phyloP scores from a whole-genome alignment of 2,888 invertebrate species.

The Hypselothyrea guttata region DNA sequence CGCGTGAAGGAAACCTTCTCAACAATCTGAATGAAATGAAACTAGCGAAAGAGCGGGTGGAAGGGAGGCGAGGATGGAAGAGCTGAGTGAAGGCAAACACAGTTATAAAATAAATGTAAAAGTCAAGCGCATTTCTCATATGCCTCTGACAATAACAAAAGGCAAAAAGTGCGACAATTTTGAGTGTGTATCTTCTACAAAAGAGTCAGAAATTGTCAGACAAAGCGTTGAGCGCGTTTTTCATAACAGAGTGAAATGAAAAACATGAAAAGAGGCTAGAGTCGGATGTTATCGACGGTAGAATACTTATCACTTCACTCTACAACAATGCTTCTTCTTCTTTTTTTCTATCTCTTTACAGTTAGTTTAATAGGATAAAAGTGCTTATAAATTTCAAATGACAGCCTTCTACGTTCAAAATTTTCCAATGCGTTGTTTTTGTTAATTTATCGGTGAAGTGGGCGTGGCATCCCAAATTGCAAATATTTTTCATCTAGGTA shows the following conservation, averaged over 20 bases:
- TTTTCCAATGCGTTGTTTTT: no score
- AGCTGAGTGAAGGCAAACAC: not conserved
- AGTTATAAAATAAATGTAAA: constrained; percentile 48
- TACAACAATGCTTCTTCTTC: no score
- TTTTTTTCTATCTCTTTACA: no score
- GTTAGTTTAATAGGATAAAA: no score
- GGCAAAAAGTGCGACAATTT: constrained; percentile 8
- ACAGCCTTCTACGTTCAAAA: no score
- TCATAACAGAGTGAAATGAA: no score
- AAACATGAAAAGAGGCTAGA: not conserved
- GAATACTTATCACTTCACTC: no score
- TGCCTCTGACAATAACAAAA: constrained; percentile 38
- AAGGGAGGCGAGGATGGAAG: constrained; percentile 13
- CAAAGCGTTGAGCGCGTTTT: constrained; percentile 27
- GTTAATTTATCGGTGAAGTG: no score
- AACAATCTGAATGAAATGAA: constrained; percentile 15
- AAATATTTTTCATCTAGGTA: no score
- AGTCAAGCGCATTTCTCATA: constrained; percentile 62
- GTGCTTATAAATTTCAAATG: no score
- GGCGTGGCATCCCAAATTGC: no score
- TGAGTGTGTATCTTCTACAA: constrained; percentile 20
- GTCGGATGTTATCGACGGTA: no score
- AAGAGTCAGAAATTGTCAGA: constrained; percentile 24
- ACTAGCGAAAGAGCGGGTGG: constrained; percentile 30
- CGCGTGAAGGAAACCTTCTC: constrained; percentile 12